Conservation (phyloP, 2,797 vertebrate species). For the Coendou prehensilis region DNA sequence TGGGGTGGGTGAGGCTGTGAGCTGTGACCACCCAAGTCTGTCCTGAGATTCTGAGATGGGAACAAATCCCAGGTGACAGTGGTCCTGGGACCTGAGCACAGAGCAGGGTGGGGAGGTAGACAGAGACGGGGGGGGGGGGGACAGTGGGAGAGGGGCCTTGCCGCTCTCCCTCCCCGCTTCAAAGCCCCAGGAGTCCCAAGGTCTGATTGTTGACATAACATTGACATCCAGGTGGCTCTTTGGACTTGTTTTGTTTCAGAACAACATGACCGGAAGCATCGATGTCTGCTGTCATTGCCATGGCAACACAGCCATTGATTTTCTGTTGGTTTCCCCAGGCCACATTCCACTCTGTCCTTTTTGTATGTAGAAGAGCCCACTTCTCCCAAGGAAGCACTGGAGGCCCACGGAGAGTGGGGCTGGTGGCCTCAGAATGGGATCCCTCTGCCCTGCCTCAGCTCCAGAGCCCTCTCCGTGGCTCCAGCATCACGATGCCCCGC, state of each 20-base stretch:
- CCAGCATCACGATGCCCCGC: background rate
- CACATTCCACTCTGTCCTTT: background rate
- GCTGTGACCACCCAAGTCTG: accelerated
- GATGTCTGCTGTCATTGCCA: background rate
- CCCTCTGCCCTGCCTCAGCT: background rate
- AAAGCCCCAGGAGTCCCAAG: background rate
- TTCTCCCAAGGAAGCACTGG: background rate
- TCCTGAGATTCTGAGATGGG: background rate
- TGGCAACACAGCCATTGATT: slow-evolving; percentile 30
- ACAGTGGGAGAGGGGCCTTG: background rate
- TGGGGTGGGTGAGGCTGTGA: background rate
- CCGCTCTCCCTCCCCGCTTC: too few relatives aligned
- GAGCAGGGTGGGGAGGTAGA: too few relatives aligned
- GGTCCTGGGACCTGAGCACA: background rate
- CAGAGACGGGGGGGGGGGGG: background rate
- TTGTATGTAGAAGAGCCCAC: background rate
- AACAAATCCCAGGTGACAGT: background rate
- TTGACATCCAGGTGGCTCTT: background rate
- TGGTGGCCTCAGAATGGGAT: background rate
- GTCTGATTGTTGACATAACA: background rate
- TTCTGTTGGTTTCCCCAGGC: background rate
- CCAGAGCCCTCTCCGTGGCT: background rate
- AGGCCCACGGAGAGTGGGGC: background rate
- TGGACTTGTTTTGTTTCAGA: background rate
- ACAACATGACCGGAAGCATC: background rate